Conservation (phyloP, 1,140 invertebrate species). For the Cyrtorhinus lividipennis region DNA sequence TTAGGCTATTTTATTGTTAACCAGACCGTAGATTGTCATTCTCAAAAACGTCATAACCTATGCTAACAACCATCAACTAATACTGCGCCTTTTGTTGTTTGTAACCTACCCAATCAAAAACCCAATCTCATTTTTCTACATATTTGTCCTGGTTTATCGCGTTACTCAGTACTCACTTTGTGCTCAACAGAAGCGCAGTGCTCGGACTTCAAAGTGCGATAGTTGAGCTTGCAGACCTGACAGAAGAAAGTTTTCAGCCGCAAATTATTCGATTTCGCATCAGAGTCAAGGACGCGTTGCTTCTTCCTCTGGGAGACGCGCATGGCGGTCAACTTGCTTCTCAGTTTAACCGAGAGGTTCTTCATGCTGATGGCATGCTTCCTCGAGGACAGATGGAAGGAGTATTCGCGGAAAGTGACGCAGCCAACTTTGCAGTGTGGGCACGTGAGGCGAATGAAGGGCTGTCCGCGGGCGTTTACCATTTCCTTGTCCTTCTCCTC, state of each 20-base stretch:
- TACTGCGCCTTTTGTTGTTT: too few species aligned
- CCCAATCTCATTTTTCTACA: too few species aligned
- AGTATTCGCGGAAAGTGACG: constrained; percentile 40
- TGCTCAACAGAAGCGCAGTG: constrained; percentile 61
- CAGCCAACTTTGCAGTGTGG: constrained; percentile 56
- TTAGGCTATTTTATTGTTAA: too few species aligned
- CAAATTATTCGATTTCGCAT: constrained; percentile 38
- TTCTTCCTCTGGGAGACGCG: constrained; percentile 53
- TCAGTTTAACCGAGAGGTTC: constrained; percentile 50
- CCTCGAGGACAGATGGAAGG: constrained; percentile 48
- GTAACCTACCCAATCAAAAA: too few species aligned
- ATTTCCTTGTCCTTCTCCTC: constrained; percentile 21
- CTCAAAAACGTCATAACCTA: too few species aligned
- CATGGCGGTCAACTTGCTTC: constrained; percentile 53
- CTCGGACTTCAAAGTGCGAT: constrained; percentile 54
- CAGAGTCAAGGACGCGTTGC: constrained; percentile 52
- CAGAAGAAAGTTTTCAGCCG: constrained; percentile 51
- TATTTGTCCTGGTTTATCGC: too few species aligned
- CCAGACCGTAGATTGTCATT: too few species aligned
- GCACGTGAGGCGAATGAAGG: constrained; percentile 54
- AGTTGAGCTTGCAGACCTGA: constrained; percentile 62
- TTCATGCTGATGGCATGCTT: constrained; percentile 55
- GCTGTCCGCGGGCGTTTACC: constrained; percentile 31
- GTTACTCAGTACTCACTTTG: too few species aligned
- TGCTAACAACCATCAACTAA: too few species aligned